Percentiles rank a stretch among this genome's conserved stretches.
phyloP scores from a whole-genome alignment of 1,140 invertebrate genomes.

The Hycleus cichorii region DNA sequence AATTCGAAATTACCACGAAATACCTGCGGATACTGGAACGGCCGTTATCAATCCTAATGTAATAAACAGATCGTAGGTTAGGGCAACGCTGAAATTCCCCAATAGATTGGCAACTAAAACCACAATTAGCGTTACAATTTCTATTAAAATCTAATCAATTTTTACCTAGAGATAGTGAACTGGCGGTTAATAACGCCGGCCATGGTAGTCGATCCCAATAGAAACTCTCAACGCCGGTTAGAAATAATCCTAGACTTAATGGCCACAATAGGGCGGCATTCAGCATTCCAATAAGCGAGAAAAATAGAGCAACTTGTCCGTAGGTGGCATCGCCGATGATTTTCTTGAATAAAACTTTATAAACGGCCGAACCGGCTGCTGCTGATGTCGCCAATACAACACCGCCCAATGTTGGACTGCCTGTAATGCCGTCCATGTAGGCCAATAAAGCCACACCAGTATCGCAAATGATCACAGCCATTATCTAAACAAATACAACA shows the following conservation, averaged over 20 bases:
- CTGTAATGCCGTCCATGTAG: constrained; percentile 92
- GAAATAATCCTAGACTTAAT: constrained; percentile 71
- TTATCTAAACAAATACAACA: constrained; percentile 57
- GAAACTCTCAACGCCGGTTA: constrained; percentile 74
- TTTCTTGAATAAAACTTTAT: constrained; percentile 87
- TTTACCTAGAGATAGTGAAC: constrained; percentile 68
- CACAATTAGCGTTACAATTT: background rate
- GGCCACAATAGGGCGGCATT: constrained; percentile 83
- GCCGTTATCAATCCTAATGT: constrained; percentile 85
- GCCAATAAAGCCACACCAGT: constrained; percentile 88
- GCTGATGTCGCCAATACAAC: constrained; percentile 85
- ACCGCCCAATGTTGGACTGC: constrained; percentile 79
- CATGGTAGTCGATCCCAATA: constrained; percentile 72
- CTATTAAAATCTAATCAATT: background rate
- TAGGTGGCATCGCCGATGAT: constrained; percentile 84
- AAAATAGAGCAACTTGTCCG: constrained; percentile 80
- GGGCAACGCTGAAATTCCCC: constrained; percentile 81
- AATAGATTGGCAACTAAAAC: constrained; percentile 79
- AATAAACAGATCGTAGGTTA: constrained; percentile 90
- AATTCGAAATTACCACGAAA: background rate
- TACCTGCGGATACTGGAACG: constrained; percentile 87
- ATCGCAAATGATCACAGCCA: constrained; percentile 89
- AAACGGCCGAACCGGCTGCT: constrained; percentile 83
- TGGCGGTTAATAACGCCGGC: constrained; percentile 68
- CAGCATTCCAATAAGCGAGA: constrained; percentile 76